Evolutionary conservation across 2,113 vertebrate species (phyloP).

Genomic region (Pipra filicauda): DNA sequence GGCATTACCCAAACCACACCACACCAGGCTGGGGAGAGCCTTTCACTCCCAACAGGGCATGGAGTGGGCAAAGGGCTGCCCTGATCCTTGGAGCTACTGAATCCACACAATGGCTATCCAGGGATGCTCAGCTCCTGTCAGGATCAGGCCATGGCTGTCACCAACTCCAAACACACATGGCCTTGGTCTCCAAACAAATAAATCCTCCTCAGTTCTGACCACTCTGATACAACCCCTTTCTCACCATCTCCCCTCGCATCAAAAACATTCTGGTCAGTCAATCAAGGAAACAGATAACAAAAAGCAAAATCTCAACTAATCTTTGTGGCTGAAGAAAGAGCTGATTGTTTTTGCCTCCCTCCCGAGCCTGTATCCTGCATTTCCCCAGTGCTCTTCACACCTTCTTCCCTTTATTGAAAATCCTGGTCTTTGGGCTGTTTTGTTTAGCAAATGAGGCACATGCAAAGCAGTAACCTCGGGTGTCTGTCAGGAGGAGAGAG

Average conservation of each 20-base stretch:
- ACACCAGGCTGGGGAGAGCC: background rate
- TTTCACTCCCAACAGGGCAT: background rate
- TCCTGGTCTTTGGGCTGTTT: slow-evolving; percentile 68
- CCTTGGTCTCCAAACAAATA: background rate
- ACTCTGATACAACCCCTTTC: background rate
- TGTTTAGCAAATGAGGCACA: slow-evolving; percentile 86
- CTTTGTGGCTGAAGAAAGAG: slow-evolving; percentile 42
- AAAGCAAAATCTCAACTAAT: slow-evolving; percentile 38
- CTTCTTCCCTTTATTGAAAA: slow-evolving; percentile 31
- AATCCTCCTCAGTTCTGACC: background rate
- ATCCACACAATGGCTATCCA: background rate
- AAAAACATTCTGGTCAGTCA: background rate
- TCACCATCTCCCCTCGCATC: background rate
- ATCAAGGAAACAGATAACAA: slow-evolving; percentile 12
- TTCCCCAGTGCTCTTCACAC: background rate
- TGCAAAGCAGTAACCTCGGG: slow-evolving; percentile 74
- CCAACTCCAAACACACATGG: background rate
- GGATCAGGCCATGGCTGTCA: background rate
- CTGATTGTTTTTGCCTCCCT: background rate
- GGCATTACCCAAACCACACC: background rate
- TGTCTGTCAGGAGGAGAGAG: background rate
- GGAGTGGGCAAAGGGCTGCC: background rate
- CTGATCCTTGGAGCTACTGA: background rate
- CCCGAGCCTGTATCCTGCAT: background rate
- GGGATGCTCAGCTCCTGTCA: background rate